Base-by-base conservation (phyloP, 2,797 vertebrate genomes). In the Acestrorhynchus altus region DNA sequence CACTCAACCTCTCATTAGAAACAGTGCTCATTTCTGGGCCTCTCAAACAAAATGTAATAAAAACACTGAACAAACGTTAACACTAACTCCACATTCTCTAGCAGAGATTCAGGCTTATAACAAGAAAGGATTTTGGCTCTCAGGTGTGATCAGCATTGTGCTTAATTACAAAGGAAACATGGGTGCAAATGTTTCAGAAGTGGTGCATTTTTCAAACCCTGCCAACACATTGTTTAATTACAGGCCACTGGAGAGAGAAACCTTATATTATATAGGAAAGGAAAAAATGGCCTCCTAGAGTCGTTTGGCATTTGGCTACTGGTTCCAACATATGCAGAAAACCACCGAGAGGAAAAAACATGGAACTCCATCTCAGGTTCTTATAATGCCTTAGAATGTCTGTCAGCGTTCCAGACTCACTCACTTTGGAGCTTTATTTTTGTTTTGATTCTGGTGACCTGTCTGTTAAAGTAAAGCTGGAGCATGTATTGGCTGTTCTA, bases 171-270 rank as follows among this genome's bases (percentile, higher is more conserved):
- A 86, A 90, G 84, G 80, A 87, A 89, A 80, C 83, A 76, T 18
- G 77, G 81, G 86, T 87, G 89, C 82, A 86, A 87, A 84, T 86
- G 80, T 72, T 46, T 66, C 75, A 80, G 76, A 40, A 83, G 82
- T 84, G 85, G 87, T 83, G 3, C 22, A 73, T 80, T 77, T 72
- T 63, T 78, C 28, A 56, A 54, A 72, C 85, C 83, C 85, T 87
- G 78, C 82, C 85, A 84, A 51, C 88, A 86, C 77, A 75, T 89
- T 87, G 84, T 78, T 80, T 90, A 89, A 93, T 92, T 91, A 91
- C 81, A 92, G 87, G 83, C 75, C 64, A 47, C 80, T 80, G 15
- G 52, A 80, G 8, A 63, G 39, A 73, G 74, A 72, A 82, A 76
- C 83, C 89, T 83, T 81, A 85, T 85, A 90, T 89, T 90, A 88